A percentile compares a stretch with the other conserved stretches of the same genome.
Evolutionary conservation across 1,140 invertebrate species (phyloP).

Genomic region (Tenebrio molitor): DNA sequence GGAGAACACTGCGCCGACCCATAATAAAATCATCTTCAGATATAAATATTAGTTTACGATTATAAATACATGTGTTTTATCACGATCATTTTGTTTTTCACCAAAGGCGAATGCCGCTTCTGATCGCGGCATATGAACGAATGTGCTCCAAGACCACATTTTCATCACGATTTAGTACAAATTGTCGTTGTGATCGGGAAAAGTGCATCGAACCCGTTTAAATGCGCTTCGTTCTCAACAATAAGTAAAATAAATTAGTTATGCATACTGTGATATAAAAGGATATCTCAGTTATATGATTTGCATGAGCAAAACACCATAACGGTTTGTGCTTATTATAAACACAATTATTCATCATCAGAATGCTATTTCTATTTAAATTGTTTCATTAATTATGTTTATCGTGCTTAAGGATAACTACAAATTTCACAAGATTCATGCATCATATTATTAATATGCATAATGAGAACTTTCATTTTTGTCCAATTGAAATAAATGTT

Average conservation of each 20-base stretch:
- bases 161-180: neutral
- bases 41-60: constrained; percentile 62
- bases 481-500: constrained; percentile 15
- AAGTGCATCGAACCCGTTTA: constrained; percentile 8
- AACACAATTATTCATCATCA: constrained; percentile 38
- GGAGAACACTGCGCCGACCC: constrained; percentile 55
- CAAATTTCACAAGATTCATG: constrained; percentile 24
- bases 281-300: constrained; percentile 44
- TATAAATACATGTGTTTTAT: constrained; percentile 63
- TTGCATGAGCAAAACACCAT: constrained; percentile 46
- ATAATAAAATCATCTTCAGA: constrained; percentile 63
- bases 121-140: neutral
- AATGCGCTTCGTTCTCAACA: constrained; percentile 10
- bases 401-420: constrained; percentile 11
- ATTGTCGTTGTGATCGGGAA: neutral
- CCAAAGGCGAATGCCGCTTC: constrained; percentile 24
- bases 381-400: constrained; percentile 38
- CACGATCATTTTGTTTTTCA: constrained; percentile 47
- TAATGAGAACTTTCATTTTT: constrained; percentile 24
- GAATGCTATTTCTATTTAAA: constrained; percentile 40
- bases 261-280: constrained; percentile 44
- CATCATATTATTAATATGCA: constrained; percentile 16
- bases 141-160: neutral
- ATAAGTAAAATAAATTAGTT: constrained; percentile 36
- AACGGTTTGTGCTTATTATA: constrained; percentile 39